Evolutionary conservation across 2,888 invertebrate genomes (phyloP).

Genomic region (Dinocampus coccinellae): DNA sequence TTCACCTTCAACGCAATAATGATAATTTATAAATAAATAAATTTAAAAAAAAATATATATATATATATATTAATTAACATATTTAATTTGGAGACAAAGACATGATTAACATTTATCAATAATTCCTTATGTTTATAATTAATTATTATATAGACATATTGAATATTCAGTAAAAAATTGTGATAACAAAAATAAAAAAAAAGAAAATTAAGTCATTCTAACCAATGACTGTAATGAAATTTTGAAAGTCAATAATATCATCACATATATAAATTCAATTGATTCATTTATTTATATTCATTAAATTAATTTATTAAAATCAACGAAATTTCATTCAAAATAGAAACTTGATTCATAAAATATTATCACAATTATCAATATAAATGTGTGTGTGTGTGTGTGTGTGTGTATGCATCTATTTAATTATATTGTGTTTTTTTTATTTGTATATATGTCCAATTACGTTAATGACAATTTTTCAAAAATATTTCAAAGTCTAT

Average conservation of each 20-base stretch:
- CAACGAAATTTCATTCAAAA: not conserved
- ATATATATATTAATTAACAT: not conserved
- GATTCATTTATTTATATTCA: conserved; percentile 12
- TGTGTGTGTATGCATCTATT: not conserved
- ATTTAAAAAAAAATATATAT: too few species aligned
- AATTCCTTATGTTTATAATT: too few species aligned
- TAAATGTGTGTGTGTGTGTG: not conserved
- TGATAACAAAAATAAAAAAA: not conserved
- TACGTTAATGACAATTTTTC: not conserved
- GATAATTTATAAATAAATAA: not conserved
- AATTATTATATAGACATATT: too few species aligned
- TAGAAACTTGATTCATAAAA: conserved; percentile 10
- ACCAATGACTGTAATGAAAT: not conserved
- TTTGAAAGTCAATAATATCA: conserved; percentile 12
- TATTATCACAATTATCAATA: too few species aligned
- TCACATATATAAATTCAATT: not conserved
- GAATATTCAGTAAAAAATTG: too few species aligned
- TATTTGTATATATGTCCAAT: not conserved
- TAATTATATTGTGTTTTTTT: not conserved
- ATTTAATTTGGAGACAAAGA: not conserved
- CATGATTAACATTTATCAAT: too few species aligned
- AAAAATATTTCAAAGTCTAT: not conserved
- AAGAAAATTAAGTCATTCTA: too few species aligned
- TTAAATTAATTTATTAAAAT: not conserved
- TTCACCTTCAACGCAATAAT: not conserved